Conservation (phyloP, 2,113 vertebrate genomes). For the Hippotragus niger region DNA sequence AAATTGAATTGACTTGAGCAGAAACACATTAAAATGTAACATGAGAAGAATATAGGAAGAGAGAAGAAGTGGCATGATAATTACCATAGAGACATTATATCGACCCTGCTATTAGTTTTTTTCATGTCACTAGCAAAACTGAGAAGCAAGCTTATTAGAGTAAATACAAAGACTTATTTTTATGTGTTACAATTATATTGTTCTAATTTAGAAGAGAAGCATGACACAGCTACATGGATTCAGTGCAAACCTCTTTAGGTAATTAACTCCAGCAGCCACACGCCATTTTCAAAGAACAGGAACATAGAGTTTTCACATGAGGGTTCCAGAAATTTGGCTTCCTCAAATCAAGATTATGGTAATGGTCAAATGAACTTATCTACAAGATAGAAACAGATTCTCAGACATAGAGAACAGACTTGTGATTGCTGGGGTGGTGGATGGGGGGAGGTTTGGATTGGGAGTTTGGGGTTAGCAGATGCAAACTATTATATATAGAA, state of each 20-base stretch:
- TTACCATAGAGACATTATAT: slow-evolving; percentile 61
- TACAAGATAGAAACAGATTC: background rate
- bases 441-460: background rate
- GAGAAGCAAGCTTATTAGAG: slow-evolving; percentile 59
- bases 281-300: slow-evolving; percentile 36
- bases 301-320: slow-evolving; percentile 12
- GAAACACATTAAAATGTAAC: slow-evolving; percentile 71
- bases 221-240: slow-evolving; percentile 21
- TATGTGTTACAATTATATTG: slow-evolving; percentile 57
- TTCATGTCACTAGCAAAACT: slow-evolving; percentile 41
- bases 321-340: background rate
- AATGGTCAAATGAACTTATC: background rate
- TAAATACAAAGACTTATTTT: slow-evolving; percentile 59
- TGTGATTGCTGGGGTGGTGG: background rate
- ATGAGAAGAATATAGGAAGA: slow-evolving; percentile 63
- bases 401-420: background rate
- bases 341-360: background rate
- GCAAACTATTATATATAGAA: background rate
- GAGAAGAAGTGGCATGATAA: slow-evolving; percentile 57
- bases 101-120: slow-evolving; percentile 37
- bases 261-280: slow-evolving; percentile 37
- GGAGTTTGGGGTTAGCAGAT: background rate
- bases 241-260: background rate
- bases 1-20: slow-evolving; percentile 75
- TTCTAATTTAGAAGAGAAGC: slow-evolving; percentile 45